Evolutionary conservation across 2,113 vertebrate species (phyloP), one percentile per base, ranked within the genome.

Genomic region (Oceanodroma tethys): DNA sequence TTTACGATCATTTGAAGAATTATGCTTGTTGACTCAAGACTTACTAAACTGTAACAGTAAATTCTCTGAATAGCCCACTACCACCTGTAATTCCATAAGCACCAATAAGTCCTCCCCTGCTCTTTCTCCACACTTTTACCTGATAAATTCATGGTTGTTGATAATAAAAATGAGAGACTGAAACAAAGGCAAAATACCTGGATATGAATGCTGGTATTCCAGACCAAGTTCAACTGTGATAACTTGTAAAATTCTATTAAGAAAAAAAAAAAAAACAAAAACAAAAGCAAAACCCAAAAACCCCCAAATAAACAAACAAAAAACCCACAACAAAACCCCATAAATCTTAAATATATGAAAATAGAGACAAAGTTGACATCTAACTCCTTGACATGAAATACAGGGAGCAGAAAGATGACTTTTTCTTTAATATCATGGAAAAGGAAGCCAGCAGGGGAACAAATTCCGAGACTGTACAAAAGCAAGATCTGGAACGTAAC

Each of bases 241-340:
- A 74, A 36, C 6, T 58, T 73, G 21, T 20, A 50, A 73, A 48
- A 4, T 11, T 55, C 30, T 65, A 38, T n/a, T 29, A 20, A 47
- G 59, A 86, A 21, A 16, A 55, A 21, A 25, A 15, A 43, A 43
- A 43, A 15, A 43, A 43, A 16, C 43, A 60, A 36, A 52, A 30
- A 16, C 8, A 19, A 30, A 38, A 26, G 7, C 11, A 25, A 27
- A 50, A 34, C 22, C 22, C 15, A 16, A 72, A 27, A 52, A 6
- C 11, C 36, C 14, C 3, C 19, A 47, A 86, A 66, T 17, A 32
- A 58, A 72, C 25, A 17, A 56, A 48, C 14, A 45, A 43, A 7
- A 16, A 3, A 8, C 6, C 21, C 4, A 9, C 2, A 80, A 36
- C 6, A 59, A 71, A 68, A 3, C 1, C 1, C 9, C 5, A 62